These are phyloP conservation scores for Pelobates fuscus DNA, from an alignment of 2,113 vertebrate species.

Conservation along the genomic window DNA sequence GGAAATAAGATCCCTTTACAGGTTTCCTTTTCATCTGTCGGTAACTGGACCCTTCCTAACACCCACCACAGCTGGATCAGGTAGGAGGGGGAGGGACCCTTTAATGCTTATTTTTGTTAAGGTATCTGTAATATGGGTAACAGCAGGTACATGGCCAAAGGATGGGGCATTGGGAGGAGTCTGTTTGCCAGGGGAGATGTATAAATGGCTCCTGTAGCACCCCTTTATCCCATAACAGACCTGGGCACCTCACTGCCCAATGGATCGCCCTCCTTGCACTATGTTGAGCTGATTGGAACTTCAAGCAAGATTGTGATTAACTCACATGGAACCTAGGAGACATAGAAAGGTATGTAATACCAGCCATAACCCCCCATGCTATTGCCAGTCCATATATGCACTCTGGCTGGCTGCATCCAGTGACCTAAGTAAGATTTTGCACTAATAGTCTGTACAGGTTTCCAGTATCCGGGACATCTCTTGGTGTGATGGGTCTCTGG, in stretches of 20 bases:
- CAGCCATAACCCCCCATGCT: too few species aligned
- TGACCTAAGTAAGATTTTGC: too few species aligned
- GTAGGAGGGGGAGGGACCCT: constrained; percentile 70
- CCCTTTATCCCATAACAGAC: constrained; percentile 1
- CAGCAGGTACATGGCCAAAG: constrained; percentile 82
- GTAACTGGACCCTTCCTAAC: constrained; percentile 66
- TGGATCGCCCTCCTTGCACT: constrained; percentile 15
- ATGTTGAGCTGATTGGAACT: constrained; percentile 4
- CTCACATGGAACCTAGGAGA: not conserved
- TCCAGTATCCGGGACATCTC: too few species aligned
- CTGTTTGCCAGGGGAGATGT: constrained; percentile 55
- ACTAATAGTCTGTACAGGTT: too few species aligned
- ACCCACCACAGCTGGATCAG: constrained; percentile 49
- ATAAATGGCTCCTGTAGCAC: constrained; percentile 46
- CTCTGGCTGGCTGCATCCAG: too few species aligned
- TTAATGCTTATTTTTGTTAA: constrained; percentile 53
- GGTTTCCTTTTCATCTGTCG: constrained; percentile 59
- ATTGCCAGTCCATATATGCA: too few species aligned
- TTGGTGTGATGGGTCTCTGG: too few species aligned
- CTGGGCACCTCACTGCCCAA: not conserved
- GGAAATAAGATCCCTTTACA: constrained; percentile 63
- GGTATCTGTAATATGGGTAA: constrained; percentile 78
- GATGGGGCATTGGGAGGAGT: constrained; percentile 60
- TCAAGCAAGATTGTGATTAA: not conserved
- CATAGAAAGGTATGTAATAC: not conserved